Evolutionary conservation across 2,888 invertebrate genomes (phyloP).

Genomic region (Agrochola lychnidis): DNA sequence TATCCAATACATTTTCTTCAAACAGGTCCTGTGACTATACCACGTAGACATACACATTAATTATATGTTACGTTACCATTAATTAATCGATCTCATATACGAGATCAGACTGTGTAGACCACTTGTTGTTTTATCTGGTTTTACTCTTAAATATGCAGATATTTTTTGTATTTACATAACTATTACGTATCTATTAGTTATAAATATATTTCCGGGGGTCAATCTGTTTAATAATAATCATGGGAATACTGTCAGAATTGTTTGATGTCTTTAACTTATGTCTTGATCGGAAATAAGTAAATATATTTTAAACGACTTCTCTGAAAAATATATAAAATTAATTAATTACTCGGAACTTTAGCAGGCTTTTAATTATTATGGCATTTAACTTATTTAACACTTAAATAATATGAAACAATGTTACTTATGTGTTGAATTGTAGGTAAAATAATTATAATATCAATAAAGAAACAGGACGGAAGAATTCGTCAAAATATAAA

Average conservation of each 20-base stretch:
- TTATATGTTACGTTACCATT: conserved; percentile 55
- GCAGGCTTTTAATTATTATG: conserved; percentile 11
- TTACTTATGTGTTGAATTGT: neutral
- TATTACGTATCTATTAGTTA: neutral
- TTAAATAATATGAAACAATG: neutral
- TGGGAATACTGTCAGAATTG: neutral
- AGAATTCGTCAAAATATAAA: conserved; percentile 7
- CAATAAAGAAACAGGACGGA: conserved; percentile 12
- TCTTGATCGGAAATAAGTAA: neutral
- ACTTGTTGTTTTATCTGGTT: conserved; percentile 37
- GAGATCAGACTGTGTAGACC: conserved; percentile 39
- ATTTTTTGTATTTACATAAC: neutral
- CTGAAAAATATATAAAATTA: conserved; percentile 11
- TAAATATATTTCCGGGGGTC: neutral
- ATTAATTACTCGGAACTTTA: neutral
- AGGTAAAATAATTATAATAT: neutral
- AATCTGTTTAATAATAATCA: neutral
- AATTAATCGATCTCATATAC: conserved; percentile 59
- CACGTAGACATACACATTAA: conserved; percentile 45
- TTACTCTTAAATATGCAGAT: conserved; percentile 18
- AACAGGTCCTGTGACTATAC: conserved; percentile 46
- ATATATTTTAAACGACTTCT: neutral
- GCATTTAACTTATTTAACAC: neutral
- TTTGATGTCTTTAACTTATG: neutral
- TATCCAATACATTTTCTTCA: conserved; percentile 37